phyloP scores from a whole-genome alignment of 2,888 invertebrate species.

The Drosophila acutilabella region DNA sequence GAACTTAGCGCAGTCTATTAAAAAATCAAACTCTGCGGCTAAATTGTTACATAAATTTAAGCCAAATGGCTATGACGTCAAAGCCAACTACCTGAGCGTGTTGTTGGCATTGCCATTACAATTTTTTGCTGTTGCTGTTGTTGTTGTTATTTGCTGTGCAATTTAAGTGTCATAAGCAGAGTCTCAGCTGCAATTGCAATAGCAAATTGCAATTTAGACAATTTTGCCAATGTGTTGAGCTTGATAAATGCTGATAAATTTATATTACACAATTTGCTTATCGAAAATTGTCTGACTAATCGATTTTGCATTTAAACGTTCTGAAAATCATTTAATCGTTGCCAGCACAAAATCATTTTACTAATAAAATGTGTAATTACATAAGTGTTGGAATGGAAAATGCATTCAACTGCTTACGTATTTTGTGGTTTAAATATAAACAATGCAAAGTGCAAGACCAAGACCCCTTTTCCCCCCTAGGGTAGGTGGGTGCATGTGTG shows the following conservation, averaged over 20 bases:
- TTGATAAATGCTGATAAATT: slow-evolving; percentile 13
- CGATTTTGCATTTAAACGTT: not conserved
- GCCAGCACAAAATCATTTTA: slow-evolving; percentile 9
- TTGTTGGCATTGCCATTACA: slow-evolving; percentile 2
- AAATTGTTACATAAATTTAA: slow-evolving; percentile 5
- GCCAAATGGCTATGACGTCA: slow-evolving; percentile 14
- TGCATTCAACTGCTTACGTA: slow-evolving; percentile 12
- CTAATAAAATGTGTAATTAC: slow-evolving; percentile 23
- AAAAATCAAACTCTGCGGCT: not conserved
- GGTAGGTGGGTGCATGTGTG: slow-evolving; percentile 15
- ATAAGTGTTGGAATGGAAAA: slow-evolving; percentile 17
- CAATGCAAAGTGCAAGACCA: not conserved
- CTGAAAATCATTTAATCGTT: slow-evolving; percentile 1
- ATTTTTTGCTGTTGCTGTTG: slow-evolving; percentile 1
- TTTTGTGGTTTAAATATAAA: too few relatives aligned
- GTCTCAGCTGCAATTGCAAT: slow-evolving; percentile 18
- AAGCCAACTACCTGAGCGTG: slow-evolving; percentile 24
- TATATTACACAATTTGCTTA: slow-evolving; percentile 3
- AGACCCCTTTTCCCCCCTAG: not conserved
- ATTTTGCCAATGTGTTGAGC: slow-evolving; percentile 9
- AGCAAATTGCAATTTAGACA: slow-evolving; percentile 1
- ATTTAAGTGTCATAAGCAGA: slow-evolving; percentile 33
- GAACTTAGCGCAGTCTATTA: not conserved
- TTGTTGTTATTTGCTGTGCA: slow-evolving; percentile 17
- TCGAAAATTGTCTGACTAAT: slow-evolving; percentile 13